Conservation (phyloP, 2,888 invertebrate genomes). For the Coelopa pilipes region DNA sequence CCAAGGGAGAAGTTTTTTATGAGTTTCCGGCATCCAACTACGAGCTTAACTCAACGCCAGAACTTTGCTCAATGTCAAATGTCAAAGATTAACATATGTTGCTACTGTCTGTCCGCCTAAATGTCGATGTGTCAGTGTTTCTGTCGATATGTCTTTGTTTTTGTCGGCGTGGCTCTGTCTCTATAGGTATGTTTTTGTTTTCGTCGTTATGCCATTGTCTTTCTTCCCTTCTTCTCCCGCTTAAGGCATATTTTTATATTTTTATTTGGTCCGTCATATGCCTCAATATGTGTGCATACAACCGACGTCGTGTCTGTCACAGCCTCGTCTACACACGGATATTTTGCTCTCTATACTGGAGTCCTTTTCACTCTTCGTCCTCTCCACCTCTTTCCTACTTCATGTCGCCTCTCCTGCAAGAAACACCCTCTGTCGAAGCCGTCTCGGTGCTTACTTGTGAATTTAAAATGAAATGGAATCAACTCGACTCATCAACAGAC, state of each 20-base stretch:
- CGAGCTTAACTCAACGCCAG: background rate
- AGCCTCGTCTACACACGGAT: too few relatives aligned
- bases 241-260: background rate
- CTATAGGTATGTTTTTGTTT: too few relatives aligned
- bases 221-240: too few relatives aligned
- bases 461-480: slow-evolving; percentile 6
- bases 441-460: background rate
- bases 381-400: too few relatives aligned
- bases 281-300: too few relatives aligned
- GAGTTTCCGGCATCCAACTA: background rate
- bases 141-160: too few relatives aligned
- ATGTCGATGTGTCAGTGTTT: background rate
- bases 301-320: too few relatives aligned
- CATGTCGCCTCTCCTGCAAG: too few relatives aligned
- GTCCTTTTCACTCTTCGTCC: too few relatives aligned
- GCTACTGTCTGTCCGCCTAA: background rate
- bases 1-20: background rate
- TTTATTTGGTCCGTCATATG: background rate
- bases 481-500: background rate
- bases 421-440: too few relatives aligned
- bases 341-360: too few relatives aligned
- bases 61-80: slow-evolving; percentile 20
- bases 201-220: too few relatives aligned
- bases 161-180: background rate
- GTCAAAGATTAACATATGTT: slow-evolving; percentile 16